These are phyloP conservation scores for Hydropsyche betteni DNA, from an alignment of 2,888 invertebrate genomes.

Conservation along the genomic window DNA sequence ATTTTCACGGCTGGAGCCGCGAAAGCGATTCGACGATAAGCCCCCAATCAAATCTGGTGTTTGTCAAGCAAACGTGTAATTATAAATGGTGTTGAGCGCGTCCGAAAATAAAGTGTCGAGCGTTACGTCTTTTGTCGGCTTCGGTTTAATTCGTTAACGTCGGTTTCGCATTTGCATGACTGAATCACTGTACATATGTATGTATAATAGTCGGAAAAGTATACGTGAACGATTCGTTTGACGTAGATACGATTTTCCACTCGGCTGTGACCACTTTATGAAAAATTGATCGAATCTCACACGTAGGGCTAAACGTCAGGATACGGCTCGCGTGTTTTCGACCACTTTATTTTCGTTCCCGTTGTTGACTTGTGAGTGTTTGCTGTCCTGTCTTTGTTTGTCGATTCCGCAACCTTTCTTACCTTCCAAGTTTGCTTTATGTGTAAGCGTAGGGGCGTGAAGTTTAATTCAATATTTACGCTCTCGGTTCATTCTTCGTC, in stretches of 20 bases:
- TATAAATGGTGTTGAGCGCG: too few species aligned
- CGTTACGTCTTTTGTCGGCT: too few species aligned
- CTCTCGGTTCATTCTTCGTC: conserved; percentile 18
- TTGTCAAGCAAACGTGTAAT: too few species aligned
- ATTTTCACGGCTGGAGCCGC: conserved; percentile 6
- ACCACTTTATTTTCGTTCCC: conserved; percentile 25
- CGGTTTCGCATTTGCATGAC: too few species aligned
- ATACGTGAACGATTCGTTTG: not conserved
- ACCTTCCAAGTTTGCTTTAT: conserved; percentile 35
- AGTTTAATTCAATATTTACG: conserved; percentile 35
- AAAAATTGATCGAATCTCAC: not conserved
- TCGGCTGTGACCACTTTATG: not conserved
- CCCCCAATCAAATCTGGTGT: conserved; percentile 7
- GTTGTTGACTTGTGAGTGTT: conserved; percentile 30
- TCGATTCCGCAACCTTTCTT: conserved; percentile 38
- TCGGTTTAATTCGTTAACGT: too few species aligned
- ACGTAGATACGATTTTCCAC: not conserved
- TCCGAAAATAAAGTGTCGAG: too few species aligned
- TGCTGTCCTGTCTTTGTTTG: conserved; percentile 38
- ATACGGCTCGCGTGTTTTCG: conserved; percentile 1
- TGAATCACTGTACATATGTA: too few species aligned
- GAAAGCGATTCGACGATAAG: conserved; percentile 19
- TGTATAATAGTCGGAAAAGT: not conserved
- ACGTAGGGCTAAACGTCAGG: not conserved
- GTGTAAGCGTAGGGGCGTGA: conserved; percentile 34